Evolutionary conservation across 1,140 invertebrate genomes (phyloP).

Genomic region (Glomeris maerens): DNA sequence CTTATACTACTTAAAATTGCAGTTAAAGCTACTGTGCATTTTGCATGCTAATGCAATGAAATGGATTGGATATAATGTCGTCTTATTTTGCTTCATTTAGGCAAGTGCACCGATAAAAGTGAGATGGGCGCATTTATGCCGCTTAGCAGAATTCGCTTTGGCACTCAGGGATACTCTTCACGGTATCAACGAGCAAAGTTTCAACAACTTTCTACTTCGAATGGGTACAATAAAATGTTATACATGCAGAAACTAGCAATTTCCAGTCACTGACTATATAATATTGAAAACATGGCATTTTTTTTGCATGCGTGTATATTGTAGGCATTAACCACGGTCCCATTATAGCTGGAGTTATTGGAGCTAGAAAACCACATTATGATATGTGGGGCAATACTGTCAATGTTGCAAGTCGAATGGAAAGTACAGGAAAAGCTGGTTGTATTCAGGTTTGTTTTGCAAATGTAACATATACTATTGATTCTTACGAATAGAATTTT

Average conservation of each 20-base stretch:
- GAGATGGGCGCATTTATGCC: slow-evolving; percentile 67
- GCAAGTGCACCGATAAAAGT: slow-evolving; percentile 46
- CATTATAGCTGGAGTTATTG: slow-evolving; percentile 87
- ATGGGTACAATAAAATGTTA: slow-evolving; percentile 43
- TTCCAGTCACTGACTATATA: too few species aligned
- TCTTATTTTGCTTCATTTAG: slow-evolving; percentile 28
- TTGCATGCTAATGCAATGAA: too few species aligned
- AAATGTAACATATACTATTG: not conserved
- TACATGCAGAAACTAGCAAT: slow-evolving; percentile 6
- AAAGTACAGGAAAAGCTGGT: slow-evolving; percentile 87
- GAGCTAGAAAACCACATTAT: slow-evolving; percentile 85
- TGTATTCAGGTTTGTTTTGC: slow-evolving; percentile 62
- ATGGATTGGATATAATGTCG: not conserved
- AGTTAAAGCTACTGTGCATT: too few species aligned
- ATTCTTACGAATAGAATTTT: not conserved
- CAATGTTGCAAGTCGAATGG: slow-evolving; percentile 90
- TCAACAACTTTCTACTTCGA: slow-evolving; percentile 86
- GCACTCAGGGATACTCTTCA: slow-evolving; percentile 76
- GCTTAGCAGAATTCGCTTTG: slow-evolving; percentile 77
- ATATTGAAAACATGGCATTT: too few species aligned
- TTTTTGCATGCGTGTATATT: too few species aligned
- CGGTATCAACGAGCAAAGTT: slow-evolving; percentile 84
- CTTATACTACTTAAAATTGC: too few species aligned
- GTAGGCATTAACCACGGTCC: slow-evolving; percentile 84
- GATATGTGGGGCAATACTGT: slow-evolving; percentile 95